A percentile compares a stretch with the other conserved stretches of the same genome.
phyloP scores from a whole-genome alignment of 2,888 invertebrate species.

The Lasioglossum morio region DNA sequence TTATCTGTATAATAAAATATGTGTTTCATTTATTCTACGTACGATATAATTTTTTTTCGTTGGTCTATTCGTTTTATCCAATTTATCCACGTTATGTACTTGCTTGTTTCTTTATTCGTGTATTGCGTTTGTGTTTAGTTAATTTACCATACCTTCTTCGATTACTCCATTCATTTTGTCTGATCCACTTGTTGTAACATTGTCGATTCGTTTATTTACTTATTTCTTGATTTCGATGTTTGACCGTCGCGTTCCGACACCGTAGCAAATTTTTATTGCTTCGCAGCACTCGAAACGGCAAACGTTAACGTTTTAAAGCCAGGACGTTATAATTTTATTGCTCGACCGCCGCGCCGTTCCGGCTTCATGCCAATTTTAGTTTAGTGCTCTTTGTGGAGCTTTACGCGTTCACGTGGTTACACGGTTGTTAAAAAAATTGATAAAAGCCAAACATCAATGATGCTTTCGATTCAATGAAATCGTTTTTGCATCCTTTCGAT shows the following conservation, averaged over 20 bases:
- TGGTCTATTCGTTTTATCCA: neutral
- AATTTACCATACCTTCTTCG: neutral
- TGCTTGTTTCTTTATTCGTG: neutral
- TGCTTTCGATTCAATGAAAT: too few relatives aligned
- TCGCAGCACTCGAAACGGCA: neutral
- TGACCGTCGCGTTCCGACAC: neutral
- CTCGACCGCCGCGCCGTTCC: neutral
- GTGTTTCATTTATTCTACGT: neutral
- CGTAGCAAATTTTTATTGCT: neutral
- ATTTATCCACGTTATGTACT: neutral
- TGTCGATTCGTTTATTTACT: neutral
- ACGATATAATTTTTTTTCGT: too few relatives aligned
- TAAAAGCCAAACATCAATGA: neutral
- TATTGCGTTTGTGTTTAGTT: neutral
- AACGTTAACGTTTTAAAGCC: constrained; percentile 6
- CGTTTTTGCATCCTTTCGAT: too few relatives aligned
- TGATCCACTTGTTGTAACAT: neutral
- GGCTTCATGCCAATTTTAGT: neutral
- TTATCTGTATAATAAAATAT: too few relatives aligned
- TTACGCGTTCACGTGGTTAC: neutral
- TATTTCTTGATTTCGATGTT: neutral
- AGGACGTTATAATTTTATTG: neutral
- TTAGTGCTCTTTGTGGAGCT: neutral
- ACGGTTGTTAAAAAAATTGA: neutral
- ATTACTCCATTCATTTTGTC: neutral